phyloP scores from a whole-genome alignment of 1,140 invertebrate species.

The Yoshiicerus persimilis region DNA sequence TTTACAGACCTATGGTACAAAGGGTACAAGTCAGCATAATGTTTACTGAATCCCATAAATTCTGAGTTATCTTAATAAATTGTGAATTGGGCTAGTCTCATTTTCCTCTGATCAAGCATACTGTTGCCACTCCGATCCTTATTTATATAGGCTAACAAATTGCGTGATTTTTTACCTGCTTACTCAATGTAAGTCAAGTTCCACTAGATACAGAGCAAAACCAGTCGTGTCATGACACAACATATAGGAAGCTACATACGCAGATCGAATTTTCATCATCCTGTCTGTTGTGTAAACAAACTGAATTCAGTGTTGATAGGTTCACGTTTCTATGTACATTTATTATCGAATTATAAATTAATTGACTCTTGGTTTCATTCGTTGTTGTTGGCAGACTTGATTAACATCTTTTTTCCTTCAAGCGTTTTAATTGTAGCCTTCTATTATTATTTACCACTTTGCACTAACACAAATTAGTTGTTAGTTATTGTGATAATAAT shows the following conservation, averaged over 20 bases:
- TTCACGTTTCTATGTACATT: not conserved
- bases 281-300: too few species aligned
- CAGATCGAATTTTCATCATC: not conserved
- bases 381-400: not conserved
- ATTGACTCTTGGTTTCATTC: not conserved
- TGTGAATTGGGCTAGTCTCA: not conserved
- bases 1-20: not conserved
- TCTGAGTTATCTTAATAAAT: not conserved
- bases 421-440: too few species aligned
- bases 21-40: not conserved
- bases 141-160: not conserved
- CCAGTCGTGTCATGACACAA: not conserved
- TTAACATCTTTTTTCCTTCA: not conserved
- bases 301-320: too few species aligned
- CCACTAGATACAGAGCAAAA: not conserved
- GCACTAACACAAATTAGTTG: too few species aligned
- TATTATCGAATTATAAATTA: not conserved
- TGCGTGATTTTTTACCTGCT: not conserved
- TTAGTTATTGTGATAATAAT: too few species aligned
- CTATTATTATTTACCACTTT: too few species aligned
- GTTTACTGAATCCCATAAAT: not conserved
- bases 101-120: not conserved
- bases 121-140: too few species aligned
- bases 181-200: not conserved
- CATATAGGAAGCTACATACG: not conserved